phyloP scores from a whole-genome alignment of 2,888 invertebrate genomes.

The Capitulum mitella region DNA sequence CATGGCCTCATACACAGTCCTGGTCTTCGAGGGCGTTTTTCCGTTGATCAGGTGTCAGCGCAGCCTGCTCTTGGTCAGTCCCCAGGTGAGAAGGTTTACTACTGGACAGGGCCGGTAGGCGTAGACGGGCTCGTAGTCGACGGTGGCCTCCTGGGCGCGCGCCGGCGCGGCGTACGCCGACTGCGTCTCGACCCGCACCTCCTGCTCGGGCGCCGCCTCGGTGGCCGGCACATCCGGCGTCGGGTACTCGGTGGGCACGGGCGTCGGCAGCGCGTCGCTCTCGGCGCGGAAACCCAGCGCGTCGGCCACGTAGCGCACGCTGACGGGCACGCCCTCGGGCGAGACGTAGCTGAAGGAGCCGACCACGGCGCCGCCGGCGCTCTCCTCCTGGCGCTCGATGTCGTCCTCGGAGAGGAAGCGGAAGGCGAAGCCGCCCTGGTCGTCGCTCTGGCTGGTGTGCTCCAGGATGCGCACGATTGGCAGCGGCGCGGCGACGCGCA shows the following conservation, averaged over 20 bases:
- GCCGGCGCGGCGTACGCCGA: not conserved
- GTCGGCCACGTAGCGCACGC: slow-evolving; percentile 4
- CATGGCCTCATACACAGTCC: no score
- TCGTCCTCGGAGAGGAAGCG: slow-evolving; percentile 7
- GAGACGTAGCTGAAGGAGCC: slow-evolving; percentile 11
- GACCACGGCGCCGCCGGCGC: not conserved
- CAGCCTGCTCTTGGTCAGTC: not conserved
- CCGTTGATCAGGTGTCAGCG: no score
- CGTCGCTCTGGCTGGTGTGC: not conserved
- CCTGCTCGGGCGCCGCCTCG: slow-evolving; percentile 1
- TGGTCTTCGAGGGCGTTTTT: no score
- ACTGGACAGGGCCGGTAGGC: not conserved
- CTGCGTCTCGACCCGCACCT: not conserved
- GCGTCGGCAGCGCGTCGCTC: slow-evolving; percentile 7
- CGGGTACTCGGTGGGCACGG: slow-evolving; percentile 20
- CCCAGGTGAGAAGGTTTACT: not conserved
- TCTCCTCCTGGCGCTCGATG: not conserved
- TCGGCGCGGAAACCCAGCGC: slow-evolving; percentile 5
- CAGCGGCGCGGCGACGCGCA: not conserved
- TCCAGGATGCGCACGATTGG: not conserved
- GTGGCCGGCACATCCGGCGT: slow-evolving; percentile 16
- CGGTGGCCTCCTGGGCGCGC: not conserved
- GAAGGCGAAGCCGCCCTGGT: slow-evolving; percentile 8
- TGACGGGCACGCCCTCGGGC: not conserved
- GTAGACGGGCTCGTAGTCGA: not conserved